Evolutionary conservation across 1,140 invertebrate species (phyloP).

Genomic region (Cydia amplana): DNA sequence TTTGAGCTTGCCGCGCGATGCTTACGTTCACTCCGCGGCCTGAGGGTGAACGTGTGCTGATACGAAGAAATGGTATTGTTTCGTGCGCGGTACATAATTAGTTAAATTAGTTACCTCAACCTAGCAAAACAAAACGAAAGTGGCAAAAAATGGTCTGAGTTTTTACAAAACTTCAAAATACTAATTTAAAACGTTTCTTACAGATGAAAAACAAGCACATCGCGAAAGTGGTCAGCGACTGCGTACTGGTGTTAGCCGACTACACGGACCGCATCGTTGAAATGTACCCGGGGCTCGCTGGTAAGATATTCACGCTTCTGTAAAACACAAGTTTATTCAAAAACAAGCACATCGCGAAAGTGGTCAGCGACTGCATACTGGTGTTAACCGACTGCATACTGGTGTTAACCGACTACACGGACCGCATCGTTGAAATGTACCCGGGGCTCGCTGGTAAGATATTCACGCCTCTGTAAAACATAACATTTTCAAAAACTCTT

Average conservation of each 20-base stretch:
- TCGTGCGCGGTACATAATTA: too few relatives aligned
- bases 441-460: conserved; percentile 86
- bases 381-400: too few relatives aligned
- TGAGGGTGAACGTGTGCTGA: too few relatives aligned
- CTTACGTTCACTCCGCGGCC: too few relatives aligned
- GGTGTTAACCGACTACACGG: conserved; percentile 91
- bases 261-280: conserved; percentile 87
- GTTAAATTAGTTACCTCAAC: too few relatives aligned
- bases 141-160: too few relatives aligned
- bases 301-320: conserved; percentile 62
- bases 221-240: conserved; percentile 93
- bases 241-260: conserved; percentile 89
- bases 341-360: conserved; percentile 90
- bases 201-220: conserved; percentile 92
- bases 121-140: too few relatives aligned
- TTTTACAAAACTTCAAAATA: too few relatives aligned
- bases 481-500: not conserved
- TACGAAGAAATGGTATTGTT: too few relatives aligned
- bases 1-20: too few relatives aligned
- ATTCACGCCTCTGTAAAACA: not conserved
- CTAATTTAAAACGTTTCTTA: conserved; percentile 50
- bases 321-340: not conserved
- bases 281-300: conserved; percentile 88
- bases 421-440: conserved; percentile 86
- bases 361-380: conserved; percentile 92